Evolutionary conservation across 2,113 vertebrate genomes (phyloP), one percentile per base, ranked within the genome.

Genomic region (Boulengeromyrus knoepffleri): DNA sequence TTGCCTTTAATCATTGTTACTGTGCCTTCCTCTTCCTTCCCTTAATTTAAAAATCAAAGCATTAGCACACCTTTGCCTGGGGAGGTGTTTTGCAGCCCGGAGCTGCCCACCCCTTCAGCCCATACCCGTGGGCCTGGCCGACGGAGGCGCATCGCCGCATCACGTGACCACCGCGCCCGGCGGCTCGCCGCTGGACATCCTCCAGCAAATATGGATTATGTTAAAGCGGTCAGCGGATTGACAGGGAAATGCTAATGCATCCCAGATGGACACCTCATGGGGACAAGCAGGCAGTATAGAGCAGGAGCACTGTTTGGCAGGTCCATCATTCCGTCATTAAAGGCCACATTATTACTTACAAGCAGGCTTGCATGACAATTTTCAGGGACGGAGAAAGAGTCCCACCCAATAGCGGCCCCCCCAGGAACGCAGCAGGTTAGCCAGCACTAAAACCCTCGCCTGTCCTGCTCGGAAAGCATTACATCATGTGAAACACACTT

Each of bases 201-300:
- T 97, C 97, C 99, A 98, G 94, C 98, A 98, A 98, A 99, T 99
- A 99, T 99, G 98, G 99, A 99, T 99, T 99, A 99, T 99, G 98
- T 98, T 98, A 98, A 99, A 98, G 97, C 95, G 95, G 96, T 96
- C 97, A 97, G 96, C 96, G 97, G 97, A 97, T 99, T 98, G 98
- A 99, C 94, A 96, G 97, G 97, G 94, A 97, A 99, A 99, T 99
- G 98, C 97, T 99, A 99, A 99, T 99, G 96, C 95, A 96, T 98
- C 97, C 98, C 98, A 98, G 97, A 98, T 97, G 98, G 97, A 96
- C 96, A 95, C 95, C 95, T 95, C 95, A 95, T 94, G 97, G 94
- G 96, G 97, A 98, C 96, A 97, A 91, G 96, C 96, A 96, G 95
- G 96, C 96, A 94, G 97, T 97, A 95, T 96, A 97, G 95, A 96